Evolutionary conservation across 2,113 vertebrate genomes (phyloP).

Genomic region (Numenius arquata): DNA sequence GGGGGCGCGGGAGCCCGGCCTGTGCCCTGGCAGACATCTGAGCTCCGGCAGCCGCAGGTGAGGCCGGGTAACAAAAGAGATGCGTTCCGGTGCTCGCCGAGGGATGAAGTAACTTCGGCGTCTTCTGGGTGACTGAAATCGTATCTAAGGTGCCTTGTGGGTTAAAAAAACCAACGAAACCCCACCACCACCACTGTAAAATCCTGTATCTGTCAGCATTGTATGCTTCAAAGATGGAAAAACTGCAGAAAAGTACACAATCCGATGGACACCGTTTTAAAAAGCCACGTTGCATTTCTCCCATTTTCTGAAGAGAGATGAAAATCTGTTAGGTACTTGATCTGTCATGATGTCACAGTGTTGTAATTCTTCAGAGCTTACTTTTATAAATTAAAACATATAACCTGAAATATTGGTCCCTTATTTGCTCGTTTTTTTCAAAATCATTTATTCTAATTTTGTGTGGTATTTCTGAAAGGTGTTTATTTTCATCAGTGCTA

Average conservation of each 20-base stretch:
- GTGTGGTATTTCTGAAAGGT: not conserved
- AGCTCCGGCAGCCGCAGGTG: not conserved
- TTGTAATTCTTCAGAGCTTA: conserved; percentile 27
- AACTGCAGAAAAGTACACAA: not conserved
- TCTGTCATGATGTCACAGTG: not conserved
- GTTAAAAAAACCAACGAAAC: not conserved
- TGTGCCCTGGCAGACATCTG: not conserved
- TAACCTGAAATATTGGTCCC: not conserved
- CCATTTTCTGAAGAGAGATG: not conserved
- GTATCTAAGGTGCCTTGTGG: not conserved
- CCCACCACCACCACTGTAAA: rapidly evolving
- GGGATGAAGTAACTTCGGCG: not conserved
- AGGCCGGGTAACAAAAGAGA: not conserved
- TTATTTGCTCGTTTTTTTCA: not conserved
- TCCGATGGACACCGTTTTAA: not conserved
- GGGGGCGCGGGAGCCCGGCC: not conserved
- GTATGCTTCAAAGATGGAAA: not conserved
- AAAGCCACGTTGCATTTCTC: not conserved
- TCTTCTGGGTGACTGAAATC: not conserved
- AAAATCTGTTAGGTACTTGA: not conserved
- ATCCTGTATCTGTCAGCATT: not conserved
- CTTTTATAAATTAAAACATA: conserved; percentile 29
- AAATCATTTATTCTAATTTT: not conserved
- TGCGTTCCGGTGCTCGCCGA: not conserved
- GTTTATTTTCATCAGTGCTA: not conserved